Conservation (phyloP, 2,113 vertebrate species). For the Empidonax traillii region DNA sequence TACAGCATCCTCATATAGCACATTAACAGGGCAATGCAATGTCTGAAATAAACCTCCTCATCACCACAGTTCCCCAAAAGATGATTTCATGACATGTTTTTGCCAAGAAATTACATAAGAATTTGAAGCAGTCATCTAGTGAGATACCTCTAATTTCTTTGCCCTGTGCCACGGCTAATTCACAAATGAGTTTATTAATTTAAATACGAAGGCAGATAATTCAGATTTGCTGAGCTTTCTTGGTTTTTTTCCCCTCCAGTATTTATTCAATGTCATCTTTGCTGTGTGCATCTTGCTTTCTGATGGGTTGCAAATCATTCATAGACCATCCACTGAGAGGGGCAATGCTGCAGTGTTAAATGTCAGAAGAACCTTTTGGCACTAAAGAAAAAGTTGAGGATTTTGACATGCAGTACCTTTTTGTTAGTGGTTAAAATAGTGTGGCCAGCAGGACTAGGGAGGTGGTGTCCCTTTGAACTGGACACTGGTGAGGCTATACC, state of each 20-base stretch:
- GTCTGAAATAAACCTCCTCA: not conserved
- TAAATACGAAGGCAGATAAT: constrained; percentile 28
- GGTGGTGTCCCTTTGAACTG: rapidly evolving
- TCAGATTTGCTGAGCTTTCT: constrained; percentile 36
- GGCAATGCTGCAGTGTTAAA: not conserved
- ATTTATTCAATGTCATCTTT: not conserved
- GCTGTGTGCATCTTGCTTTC: not conserved
- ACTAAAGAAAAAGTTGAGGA: not conserved
- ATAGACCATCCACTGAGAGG: not conserved
- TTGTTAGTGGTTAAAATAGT: not conserved
- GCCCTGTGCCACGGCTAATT: constrained; percentile 4
- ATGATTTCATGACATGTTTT: not conserved
- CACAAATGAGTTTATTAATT: constrained; percentile 55
- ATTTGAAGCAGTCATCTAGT: not conserved
- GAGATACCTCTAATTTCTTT: constrained; percentile 12
- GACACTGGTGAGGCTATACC: not conserved
- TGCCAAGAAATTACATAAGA: not conserved
- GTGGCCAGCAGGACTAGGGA: not conserved
- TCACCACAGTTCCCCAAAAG: not conserved
- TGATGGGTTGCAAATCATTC: not conserved
- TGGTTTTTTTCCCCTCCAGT: not conserved
- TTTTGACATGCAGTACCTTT: not conserved
- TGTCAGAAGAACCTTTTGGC: not conserved
- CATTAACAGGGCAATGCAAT: not conserved
- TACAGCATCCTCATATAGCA: not conserved